phyloP scores from a whole-genome alignment of 1,140 invertebrate species.

The Zaprionus nigranus region DNA sequence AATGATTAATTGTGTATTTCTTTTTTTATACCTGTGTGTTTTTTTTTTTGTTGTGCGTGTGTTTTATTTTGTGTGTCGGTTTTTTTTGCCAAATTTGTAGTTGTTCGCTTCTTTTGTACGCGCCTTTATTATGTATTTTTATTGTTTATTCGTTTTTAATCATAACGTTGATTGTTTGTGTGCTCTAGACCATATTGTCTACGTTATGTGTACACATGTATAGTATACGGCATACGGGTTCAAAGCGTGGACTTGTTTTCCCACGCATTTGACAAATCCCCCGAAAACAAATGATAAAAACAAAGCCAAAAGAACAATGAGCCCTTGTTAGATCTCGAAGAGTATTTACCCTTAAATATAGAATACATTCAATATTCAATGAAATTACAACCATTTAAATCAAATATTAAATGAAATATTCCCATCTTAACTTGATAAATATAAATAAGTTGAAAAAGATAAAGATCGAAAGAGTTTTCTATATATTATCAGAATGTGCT shows the following conservation, averaged over 20 bases:
- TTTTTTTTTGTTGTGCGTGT: constrained; percentile 28
- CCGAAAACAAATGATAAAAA: constrained; percentile 26
- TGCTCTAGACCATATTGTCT: constrained; percentile 56
- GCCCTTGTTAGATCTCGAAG: background rate
- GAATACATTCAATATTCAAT: background rate
- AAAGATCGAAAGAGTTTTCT: too few relatives aligned
- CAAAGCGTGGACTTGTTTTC: constrained; percentile 56
- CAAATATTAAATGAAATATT: background rate
- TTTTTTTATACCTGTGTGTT: background rate
- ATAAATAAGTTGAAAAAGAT: background rate
- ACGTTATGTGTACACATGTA: background rate
- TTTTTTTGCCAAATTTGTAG: constrained; percentile 41
- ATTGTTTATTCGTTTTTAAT: constrained; percentile 80
- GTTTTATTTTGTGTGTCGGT: constrained; percentile 26
- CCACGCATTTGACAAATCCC: constrained; percentile 55
- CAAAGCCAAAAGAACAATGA: constrained; percentile 23
- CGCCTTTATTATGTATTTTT: constrained; percentile 54
- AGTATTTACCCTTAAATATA: constrained; percentile 1
- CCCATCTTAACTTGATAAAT: background rate
- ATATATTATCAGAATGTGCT: too few relatives aligned
- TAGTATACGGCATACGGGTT: constrained; percentile 15
- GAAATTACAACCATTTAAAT: background rate
- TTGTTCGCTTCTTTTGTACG: constrained; percentile 28
- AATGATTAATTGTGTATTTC: constrained; percentile 63
- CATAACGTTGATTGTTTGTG: constrained; percentile 71